A percentile compares a stretch with the other conserved stretches of the same genome.
Conservation (phyloP, 2,113 vertebrate genomes). For the Crotalus tigris region DNA sequence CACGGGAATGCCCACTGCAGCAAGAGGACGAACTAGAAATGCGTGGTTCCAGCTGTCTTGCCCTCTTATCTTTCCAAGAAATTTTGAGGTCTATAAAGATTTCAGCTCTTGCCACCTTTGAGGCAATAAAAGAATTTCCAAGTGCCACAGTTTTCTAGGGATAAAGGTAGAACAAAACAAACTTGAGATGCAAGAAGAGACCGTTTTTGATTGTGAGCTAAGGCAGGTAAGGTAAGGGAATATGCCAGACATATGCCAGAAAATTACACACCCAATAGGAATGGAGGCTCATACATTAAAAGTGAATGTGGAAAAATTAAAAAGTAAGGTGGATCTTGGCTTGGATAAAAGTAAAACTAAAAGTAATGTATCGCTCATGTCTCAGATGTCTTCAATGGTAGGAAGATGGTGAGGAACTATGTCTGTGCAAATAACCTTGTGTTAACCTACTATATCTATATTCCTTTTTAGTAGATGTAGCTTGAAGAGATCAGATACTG, state of each 20-base stretch:
- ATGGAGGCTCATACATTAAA: neutral
- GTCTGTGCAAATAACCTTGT: neutral
- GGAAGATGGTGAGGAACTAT: neutral
- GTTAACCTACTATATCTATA: neutral
- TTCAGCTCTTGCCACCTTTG: neutral
- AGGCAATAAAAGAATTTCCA: neutral
- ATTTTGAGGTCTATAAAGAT: neutral
- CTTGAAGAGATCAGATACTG: neutral
- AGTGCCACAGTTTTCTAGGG: neutral
- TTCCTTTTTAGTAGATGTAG: neutral
- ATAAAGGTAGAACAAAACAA: neutral
- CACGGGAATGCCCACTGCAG: neutral
- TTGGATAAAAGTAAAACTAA: neutral
- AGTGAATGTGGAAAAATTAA: neutral
- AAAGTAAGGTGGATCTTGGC: neutral
- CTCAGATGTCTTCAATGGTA: neutral
- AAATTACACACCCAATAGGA: neutral
- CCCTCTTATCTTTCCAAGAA: neutral
- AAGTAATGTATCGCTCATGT: neutral
- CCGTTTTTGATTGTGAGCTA: neutral
- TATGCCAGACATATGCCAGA: neutral
- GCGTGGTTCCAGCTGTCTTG: neutral
- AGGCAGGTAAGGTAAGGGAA: neutral
- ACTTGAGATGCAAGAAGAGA: neutral
- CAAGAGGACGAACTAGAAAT: neutral